phyloP scores from a whole-genome alignment of 2,797 vertebrate species.

The Glyptemys insculpta region DNA sequence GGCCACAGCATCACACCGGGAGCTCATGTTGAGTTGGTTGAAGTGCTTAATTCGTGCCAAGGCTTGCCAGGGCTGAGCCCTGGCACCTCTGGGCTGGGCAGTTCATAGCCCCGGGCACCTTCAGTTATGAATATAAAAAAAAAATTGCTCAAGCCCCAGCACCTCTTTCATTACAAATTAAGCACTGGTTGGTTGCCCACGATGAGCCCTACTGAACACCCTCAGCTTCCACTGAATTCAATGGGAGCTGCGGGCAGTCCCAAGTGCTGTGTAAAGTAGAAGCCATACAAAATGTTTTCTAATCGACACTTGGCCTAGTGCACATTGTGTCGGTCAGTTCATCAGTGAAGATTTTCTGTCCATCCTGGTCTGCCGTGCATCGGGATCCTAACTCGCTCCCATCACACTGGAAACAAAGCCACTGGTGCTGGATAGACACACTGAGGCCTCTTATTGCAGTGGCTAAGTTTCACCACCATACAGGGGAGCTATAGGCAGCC shows the following conservation, averaged over 20 bases:
- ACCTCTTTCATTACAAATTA: too few species aligned
- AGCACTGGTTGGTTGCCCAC: too few species aligned
- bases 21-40: too few species aligned
- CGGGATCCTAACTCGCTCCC: neutral
- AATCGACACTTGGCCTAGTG: neutral
- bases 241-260: neutral
- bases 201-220: neutral
- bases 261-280: neutral
- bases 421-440: neutral
- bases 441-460: accelerated
- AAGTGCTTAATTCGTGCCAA: too few species aligned
- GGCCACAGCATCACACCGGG: too few species aligned
- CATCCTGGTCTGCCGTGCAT: neutral
- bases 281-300: neutral
- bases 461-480: neutral
- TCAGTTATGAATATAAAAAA: too few species aligned
- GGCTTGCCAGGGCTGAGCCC: too few species aligned
- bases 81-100: too few species aligned
- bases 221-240: neutral
- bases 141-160: too few species aligned
- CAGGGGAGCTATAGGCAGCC: neutral
- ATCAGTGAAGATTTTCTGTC: neutral
- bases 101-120: too few species aligned
- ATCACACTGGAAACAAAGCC: neutral
- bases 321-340: neutral